phyloP scores from a whole-genome alignment of 2,888 invertebrate species.

The Melieria omissa region DNA sequence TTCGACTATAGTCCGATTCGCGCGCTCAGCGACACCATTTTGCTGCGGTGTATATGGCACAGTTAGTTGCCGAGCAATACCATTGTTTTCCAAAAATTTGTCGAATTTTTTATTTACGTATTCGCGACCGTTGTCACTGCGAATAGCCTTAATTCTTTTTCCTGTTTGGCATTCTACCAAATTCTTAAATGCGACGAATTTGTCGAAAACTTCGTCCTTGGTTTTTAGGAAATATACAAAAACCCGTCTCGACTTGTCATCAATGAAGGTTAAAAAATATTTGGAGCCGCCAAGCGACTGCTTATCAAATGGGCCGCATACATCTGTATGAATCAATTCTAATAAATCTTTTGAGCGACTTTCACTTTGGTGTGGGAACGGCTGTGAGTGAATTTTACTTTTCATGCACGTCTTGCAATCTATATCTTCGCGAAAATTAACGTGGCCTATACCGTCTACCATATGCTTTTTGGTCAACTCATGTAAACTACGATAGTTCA shows the following conservation, averaged over 20 bases:
- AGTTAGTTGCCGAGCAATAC: slow-evolving; percentile 27
- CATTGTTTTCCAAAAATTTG: slow-evolving; percentile 8
- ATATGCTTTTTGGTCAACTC: not conserved
- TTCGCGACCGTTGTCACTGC: slow-evolving; percentile 32
- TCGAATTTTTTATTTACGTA: slow-evolving; percentile 19
- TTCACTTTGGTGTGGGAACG: not conserved
- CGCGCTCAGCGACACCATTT: no score
- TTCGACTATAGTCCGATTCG: no score
- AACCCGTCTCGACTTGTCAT: slow-evolving; percentile 3
- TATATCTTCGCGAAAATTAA: not conserved
- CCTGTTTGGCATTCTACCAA: slow-evolving; percentile 19
- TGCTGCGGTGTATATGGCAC: no score
- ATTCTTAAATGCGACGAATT: not conserved
- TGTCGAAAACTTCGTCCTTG: slow-evolving; percentile 5
- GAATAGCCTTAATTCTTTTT: slow-evolving; percentile 12
- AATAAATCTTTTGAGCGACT: not conserved
- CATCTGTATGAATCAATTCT: slow-evolving; percentile 13
- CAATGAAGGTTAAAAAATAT: slow-evolving; percentile 18
- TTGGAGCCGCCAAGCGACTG: slow-evolving; percentile 1
- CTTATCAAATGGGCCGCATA: not conserved
- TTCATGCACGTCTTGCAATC: slow-evolving; percentile 5
- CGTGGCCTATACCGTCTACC: slow-evolving; percentile 4
- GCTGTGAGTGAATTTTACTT: not conserved
- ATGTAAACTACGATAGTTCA: slow-evolving; percentile 12
- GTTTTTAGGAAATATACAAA: slow-evolving; percentile 7